Base-by-base conservation (phyloP, 2,797 vertebrate genomes). In the Spheniscus humboldti region DNA sequence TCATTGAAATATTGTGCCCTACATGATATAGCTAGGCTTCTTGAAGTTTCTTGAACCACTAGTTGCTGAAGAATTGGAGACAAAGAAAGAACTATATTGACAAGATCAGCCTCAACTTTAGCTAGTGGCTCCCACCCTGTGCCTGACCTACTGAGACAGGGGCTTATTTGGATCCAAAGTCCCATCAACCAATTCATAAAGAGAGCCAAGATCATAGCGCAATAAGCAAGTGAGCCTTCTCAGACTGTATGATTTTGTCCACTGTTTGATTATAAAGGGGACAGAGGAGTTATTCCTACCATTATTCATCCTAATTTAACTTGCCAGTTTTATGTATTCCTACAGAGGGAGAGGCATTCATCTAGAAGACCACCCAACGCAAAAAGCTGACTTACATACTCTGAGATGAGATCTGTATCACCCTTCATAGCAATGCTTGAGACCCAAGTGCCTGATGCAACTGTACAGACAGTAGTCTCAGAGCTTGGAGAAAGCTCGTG, bases 381-480 rank as follows among this genome's bases (percentile, higher is more conserved):
- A 52, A n/a, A 85, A 89, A 89, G 6, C 14, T 56, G 8, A 25
- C n/a, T 90, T 69, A 56, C 23, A 10, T 27, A n/a, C 14, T 48
- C 47, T 18, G 11, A 91, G 52, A 31, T 30, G 23, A 82, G 43
- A 43, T 56, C 35, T 77, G 31, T 71, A 28, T 79, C 20, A 35
- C 52, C 18, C n/a, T 45, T 79, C n/a, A 43, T 1, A 69, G 12
- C 33, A 66, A 15, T 13, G 17, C 35, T 45, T 45, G 39, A 67
- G 48, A 79, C 27, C 7, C 17, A 37, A 20, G 7, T 24, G n/a
- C 9, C 47, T 39, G n/a, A 66, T 76, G 41, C 22, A 93, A 8
- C 2, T 4, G 14, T 5, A 55, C 0, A 0, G 12, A 15, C 39
- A 47, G 17, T 3, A 79, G 28, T 5, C 12, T 79, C 10, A 4